phyloP scores from a whole-genome alignment of 2,113 vertebrate species.

The Deroptyus accipitrinus region DNA sequence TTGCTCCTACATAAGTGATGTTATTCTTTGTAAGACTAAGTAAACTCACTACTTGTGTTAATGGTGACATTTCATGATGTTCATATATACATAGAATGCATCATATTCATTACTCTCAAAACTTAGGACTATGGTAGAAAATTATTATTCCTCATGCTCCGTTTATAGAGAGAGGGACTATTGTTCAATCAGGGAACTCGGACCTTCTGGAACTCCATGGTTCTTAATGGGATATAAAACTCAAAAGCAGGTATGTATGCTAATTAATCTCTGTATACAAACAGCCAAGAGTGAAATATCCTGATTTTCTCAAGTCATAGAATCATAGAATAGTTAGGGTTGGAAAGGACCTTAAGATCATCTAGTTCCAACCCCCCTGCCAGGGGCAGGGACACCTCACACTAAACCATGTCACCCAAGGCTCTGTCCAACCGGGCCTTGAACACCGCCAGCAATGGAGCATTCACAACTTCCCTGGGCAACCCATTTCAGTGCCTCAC shows the following conservation, averaged over 20 bases:
- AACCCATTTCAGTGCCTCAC: too few relatives aligned
- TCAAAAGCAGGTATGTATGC: not conserved
- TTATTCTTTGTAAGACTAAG: not conserved
- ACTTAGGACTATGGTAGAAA: not conserved
- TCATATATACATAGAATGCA: not conserved
- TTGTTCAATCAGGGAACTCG: not conserved
- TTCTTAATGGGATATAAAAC: not conserved
- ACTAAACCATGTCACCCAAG: too few relatives aligned
- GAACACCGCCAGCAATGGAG: too few relatives aligned
- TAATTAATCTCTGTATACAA: not conserved
- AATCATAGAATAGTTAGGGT: too few relatives aligned
- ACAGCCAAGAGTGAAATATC: not conserved
- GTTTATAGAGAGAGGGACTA: not conserved
- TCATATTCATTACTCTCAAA: not conserved
- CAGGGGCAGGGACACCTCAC: too few relatives aligned
- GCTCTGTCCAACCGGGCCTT: too few relatives aligned
- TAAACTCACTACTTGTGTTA: not conserved
- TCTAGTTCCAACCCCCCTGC: too few relatives aligned
- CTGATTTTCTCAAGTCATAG: not conserved
- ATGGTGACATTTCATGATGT: not conserved
- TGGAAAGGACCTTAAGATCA: too few relatives aligned
- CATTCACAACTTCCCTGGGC: too few relatives aligned
- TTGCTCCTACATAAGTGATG: not conserved
- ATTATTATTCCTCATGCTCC: not conserved
- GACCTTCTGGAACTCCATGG: rapidly evolving